A percentile compares a stretch with the other conserved stretches of the same genome.
Conservation (phyloP, 2,797 vertebrate genomes). For the Gastrophryne carolinensis region DNA sequence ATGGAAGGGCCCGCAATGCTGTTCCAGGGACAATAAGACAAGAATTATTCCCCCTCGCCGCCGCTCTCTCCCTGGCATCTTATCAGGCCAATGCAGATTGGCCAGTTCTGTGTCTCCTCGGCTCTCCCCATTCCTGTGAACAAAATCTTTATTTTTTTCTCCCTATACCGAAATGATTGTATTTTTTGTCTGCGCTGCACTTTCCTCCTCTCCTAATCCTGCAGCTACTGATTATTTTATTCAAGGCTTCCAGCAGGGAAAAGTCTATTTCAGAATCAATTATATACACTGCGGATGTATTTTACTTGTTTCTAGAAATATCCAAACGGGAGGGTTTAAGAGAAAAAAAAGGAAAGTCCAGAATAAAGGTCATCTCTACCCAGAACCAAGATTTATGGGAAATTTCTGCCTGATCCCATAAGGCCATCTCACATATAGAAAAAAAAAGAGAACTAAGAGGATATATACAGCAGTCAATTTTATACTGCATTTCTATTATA, state of each 20-base stretch:
- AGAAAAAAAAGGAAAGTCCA: neutral
- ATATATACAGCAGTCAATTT: too few relatives aligned
- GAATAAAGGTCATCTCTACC: neutral
- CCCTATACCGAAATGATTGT: constrained; percentile 23
- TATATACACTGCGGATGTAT: constrained; percentile 7
- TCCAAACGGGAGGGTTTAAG: neutral
- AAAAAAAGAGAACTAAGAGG: too few relatives aligned
- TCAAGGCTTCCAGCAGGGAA: neutral
- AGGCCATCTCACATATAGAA: too few relatives aligned
- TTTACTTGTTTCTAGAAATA: constrained; percentile 14
- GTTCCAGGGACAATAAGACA: constrained; percentile 6
- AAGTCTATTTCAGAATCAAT: constrained; percentile 20
- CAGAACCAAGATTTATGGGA: too few relatives aligned
- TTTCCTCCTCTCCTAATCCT: constrained; percentile 16
- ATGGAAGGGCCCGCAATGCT: constrained; percentile 27
- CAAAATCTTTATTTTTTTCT: constrained; percentile 33
- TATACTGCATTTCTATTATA: too few relatives aligned
- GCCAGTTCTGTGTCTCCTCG: neutral
- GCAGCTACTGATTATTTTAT: constrained; percentile 25
- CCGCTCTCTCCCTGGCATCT: constrained; percentile 23
- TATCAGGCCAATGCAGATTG: constrained; percentile 40
- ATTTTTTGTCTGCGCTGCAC: constrained; percentile 25
- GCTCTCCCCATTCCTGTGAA: constrained; percentile 5
- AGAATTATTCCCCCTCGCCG: constrained; percentile 7
- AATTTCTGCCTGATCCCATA: too few relatives aligned